A percentile compares a stretch with the other conserved stretches of the same genome.
Evolutionary conservation across 1,140 invertebrate genomes (phyloP).

Genomic region (Ooceraea biroi): DNA sequence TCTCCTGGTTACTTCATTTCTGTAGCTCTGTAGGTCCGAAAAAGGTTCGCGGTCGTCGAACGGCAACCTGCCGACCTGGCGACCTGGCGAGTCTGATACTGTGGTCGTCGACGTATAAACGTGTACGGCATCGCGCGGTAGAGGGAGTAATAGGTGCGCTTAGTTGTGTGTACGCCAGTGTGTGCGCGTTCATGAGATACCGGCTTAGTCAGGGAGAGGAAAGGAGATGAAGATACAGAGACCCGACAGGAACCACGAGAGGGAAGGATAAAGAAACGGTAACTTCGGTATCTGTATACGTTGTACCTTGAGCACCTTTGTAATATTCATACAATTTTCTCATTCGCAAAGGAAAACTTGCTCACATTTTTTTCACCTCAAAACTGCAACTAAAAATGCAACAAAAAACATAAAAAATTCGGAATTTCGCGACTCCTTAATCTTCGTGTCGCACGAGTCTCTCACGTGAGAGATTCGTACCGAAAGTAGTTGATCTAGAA

Average conservation of each 20-base stretch:
- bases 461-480: too few species aligned
- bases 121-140: slow-evolving; percentile 10
- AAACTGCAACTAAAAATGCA: not conserved
- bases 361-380: not conserved
- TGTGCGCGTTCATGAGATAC: slow-evolving; percentile 30
- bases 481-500: too few species aligned
- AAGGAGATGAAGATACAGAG: slow-evolving; percentile 25
- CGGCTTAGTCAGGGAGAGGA: slow-evolving; percentile 29
- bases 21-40: not conserved
- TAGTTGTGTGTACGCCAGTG: slow-evolving; percentile 5
- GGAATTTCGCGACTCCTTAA: too few species aligned
- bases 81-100: slow-evolving; percentile 40
- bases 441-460: too few species aligned
- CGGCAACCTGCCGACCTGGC: slow-evolving; percentile 48
- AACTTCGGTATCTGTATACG: too few species aligned
- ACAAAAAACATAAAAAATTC: too few species aligned
- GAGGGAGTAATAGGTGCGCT: slow-evolving; percentile 26
- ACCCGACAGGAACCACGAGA: not conserved
- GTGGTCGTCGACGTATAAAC: slow-evolving; percentile 9
- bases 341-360: too few species aligned
- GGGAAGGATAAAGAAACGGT: slow-evolving; percentile 64
- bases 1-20: not conserved
- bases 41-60: slow-evolving; percentile 24
- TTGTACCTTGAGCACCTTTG: too few species aligned
- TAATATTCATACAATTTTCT: too few species aligned